Percentiles rank a stretch among this genome's conserved stretches.
These are phyloP conservation scores for Manacus vitellinus DNA, from an alignment of 2,113 vertebrate genomes.

Conservation along the genomic window DNA sequence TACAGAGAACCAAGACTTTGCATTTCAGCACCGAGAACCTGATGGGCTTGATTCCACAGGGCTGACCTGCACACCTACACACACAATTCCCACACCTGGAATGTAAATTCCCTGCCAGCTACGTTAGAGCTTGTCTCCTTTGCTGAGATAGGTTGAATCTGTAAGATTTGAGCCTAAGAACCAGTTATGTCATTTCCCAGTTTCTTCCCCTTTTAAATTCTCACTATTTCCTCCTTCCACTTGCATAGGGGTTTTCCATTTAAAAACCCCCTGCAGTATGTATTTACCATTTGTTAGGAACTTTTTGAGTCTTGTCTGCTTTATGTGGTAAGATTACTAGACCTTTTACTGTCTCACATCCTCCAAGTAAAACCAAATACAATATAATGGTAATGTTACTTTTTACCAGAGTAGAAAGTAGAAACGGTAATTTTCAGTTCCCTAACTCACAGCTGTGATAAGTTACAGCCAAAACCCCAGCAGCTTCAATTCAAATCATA, in stretches of 20 bases:
- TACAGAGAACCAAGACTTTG: background rate
- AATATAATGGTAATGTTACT: background rate
- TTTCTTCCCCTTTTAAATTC: slow-evolving; percentile 24
- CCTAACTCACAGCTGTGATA: background rate
- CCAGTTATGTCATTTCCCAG: slow-evolving; percentile 23
- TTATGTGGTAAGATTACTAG: background rate
- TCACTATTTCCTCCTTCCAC: background rate
- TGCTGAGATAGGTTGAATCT: background rate
- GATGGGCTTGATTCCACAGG: background rate
- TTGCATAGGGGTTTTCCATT: background rate
- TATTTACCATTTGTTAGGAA: background rate
- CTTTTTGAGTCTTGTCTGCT: background rate
- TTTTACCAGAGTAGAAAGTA: background rate
- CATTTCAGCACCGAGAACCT: background rate
- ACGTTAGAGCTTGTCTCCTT: background rate
- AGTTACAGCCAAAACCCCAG: background rate
- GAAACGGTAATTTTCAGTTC: slow-evolving; percentile 4
- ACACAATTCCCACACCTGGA: background rate
- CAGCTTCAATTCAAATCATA: background rate
- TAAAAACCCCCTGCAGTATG: background rate
- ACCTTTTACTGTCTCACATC: background rate
- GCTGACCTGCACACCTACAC: background rate
- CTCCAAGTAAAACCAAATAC: background rate
- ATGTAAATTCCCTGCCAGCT: background rate
- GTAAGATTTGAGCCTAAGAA: slow-evolving; percentile 43